Base-by-base conservation (phyloP, 2,113 vertebrate species). In the Stercorarius parasiticus region DNA sequence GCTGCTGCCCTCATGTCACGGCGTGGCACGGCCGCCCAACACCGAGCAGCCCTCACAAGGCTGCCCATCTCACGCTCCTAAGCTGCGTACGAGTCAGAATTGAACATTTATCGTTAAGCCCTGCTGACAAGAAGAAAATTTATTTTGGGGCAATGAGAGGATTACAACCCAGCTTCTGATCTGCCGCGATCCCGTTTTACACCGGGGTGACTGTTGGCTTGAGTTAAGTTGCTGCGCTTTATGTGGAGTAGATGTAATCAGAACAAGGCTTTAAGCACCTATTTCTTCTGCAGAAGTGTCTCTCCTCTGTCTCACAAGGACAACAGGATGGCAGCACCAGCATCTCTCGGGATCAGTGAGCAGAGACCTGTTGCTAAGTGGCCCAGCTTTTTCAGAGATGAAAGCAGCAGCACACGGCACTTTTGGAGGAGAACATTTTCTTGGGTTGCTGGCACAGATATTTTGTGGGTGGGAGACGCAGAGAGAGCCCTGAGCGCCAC, bases 21-120 rank as follows among this genome's bases (percentile, higher is more conserved):
- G 45, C 16, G 15, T 3, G 1, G 32, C 0, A 0, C 58, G 11
- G 66, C 25, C 0, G 0, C 10, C 3, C 3, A 21, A 5, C 0
- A 0, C 29, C 5, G 40, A 27, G 66, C 71, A 34, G 66, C 62
- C 42, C 72, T 58, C 0, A 0, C 52, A 30, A 38, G 34, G 53
- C 72, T 38, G 74, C 82, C 34, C 1, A 2, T 2, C n/a, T 34
- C 5, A 12, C 0, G 17, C 65, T 86, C 58, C 88, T 73, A 10
- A 84, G 83, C 91, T 0, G 0, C 0, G 3, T 1, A 1, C 0
- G 0, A 56, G 70, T 4, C 52, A 81, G 77, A 70, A 85, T 13
- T 69, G 73, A 91, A 45, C 65, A 8, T 6, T 77, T 92, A 72
- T 53, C 5, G 1, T 36, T 93, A 96, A 96, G 87, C 84, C 36